Percentiles rank a stretch among this genome's conserved stretches.
Conservation (phyloP, 2,888 invertebrate species). For the Noctua fimbriata region DNA sequence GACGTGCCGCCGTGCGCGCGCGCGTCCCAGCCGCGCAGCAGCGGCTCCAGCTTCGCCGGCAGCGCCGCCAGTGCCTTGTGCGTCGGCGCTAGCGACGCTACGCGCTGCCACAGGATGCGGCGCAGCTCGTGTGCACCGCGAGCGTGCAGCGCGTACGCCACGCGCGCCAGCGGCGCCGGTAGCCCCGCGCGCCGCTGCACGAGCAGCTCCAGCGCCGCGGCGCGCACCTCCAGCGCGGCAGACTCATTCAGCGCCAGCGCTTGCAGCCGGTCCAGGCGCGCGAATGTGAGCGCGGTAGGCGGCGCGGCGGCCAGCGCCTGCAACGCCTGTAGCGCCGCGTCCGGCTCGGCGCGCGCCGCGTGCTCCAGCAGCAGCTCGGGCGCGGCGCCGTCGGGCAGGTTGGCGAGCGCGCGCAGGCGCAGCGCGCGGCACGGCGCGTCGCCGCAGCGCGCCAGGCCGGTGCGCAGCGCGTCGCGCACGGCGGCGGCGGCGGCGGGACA, state of each 20-base stretch:
- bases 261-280: constrained; percentile 61
- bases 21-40: constrained; percentile 71
- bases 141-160: constrained; percentile 50
- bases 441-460: constrained; percentile 68
- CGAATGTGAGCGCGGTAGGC: constrained; percentile 49
- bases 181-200: constrained; percentile 56
- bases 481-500: constrained; percentile 46
- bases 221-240: constrained; percentile 72
- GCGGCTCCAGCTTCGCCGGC: constrained; percentile 59
- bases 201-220: constrained; percentile 76
- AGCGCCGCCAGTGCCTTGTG: constrained; percentile 64
- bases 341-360: constrained; percentile 61
- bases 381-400: constrained; percentile 73
- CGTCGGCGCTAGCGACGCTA: constrained; percentile 66
- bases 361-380: constrained; percentile 71
- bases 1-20: constrained; percentile 72
- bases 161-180: neutral
- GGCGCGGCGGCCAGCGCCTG: neutral
- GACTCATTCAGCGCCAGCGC: constrained; percentile 62
- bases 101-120: constrained; percentile 79
- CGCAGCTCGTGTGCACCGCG: constrained; percentile 76
- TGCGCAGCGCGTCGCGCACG: constrained; percentile 50
- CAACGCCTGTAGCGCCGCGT: neutral
- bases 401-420: constrained; percentile 76
- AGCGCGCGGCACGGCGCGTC: constrained; percentile 71